Conservation (phyloP, 2,888 invertebrate species). For the Pheosia gnoma region DNA sequence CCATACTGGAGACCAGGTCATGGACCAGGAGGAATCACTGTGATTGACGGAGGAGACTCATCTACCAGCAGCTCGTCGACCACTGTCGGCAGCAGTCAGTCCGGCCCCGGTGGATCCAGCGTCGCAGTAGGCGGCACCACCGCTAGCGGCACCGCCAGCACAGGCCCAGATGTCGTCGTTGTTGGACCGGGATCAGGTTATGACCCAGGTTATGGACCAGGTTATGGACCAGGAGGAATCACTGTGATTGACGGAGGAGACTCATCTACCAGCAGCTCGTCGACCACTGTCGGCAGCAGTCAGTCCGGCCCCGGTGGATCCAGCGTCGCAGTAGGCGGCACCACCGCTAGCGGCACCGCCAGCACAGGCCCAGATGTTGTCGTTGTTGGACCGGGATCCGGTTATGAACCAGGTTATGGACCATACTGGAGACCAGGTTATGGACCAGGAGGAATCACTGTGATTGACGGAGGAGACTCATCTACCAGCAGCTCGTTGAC, state of each 20-base stretch:
- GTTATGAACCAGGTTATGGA: too few species aligned
- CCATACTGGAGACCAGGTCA: not conserved
- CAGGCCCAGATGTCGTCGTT: not conserved
- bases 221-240: not conserved
- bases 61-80: not conserved
- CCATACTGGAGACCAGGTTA: too few species aligned
- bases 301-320: not conserved
- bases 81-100: not conserved
- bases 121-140: too few species aligned
- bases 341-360: not conserved
- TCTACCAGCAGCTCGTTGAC: not conserved
- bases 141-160: not conserved
- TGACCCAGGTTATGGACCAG: not conserved
- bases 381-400: not conserved
- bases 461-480: not conserved
- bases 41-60: not conserved
- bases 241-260: not conserved
- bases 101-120: too few species aligned
- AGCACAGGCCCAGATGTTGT: not conserved
- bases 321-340: not conserved
- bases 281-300: not conserved
- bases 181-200: too few species aligned
- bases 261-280: not conserved
- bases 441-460: not conserved
- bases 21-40: not conserved